phyloP scores from a whole-genome alignment of 2,888 invertebrate species.

The Pemphredon lugubris region DNA sequence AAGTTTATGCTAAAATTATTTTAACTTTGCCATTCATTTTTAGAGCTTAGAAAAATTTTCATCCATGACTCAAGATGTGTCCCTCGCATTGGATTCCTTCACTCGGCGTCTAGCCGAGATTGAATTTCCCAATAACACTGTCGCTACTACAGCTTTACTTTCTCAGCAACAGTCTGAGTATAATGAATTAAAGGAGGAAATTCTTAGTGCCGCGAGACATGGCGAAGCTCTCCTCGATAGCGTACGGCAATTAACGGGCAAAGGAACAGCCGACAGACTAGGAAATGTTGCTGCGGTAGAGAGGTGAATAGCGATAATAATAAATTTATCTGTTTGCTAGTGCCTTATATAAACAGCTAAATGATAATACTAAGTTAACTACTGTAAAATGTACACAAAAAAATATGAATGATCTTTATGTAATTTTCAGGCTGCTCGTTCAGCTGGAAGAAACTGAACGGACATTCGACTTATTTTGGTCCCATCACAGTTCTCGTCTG shows the following conservation, averaged over 20 bases:
- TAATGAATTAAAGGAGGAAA: constrained; percentile 89
- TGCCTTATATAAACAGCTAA: neutral
- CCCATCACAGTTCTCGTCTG: constrained; percentile 93
- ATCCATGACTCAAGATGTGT: constrained; percentile 93
- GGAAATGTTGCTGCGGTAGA: constrained; percentile 96
- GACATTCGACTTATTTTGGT: constrained; percentile 97
- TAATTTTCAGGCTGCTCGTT: constrained; percentile 88
- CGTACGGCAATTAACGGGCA: constrained; percentile 84
- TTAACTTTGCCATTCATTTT: constrained; percentile 52
- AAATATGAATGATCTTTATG: too few relatives aligned
- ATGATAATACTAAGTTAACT: constrained; percentile 5
- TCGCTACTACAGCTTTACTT: constrained; percentile 93
- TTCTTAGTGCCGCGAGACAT: constrained; percentile 92
- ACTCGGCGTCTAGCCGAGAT: constrained; percentile 94
- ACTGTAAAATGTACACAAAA: neutral
- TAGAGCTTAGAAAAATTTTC: constrained; percentile 98
- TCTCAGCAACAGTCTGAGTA: constrained; percentile 90
- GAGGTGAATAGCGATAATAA: constrained; percentile 88
- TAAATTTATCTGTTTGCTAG: too few relatives aligned
- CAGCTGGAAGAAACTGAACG: constrained; percentile 97
- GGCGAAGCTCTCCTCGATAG: constrained; percentile 92
- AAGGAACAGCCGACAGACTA: constrained; percentile 85
- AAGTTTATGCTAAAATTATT: neutral
- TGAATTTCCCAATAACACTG: constrained; percentile 96
- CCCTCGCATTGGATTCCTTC: constrained; percentile 91